Evolutionary conservation across 2,113 vertebrate genomes (phyloP).

Genomic region (Rhombomys opimus): DNA sequence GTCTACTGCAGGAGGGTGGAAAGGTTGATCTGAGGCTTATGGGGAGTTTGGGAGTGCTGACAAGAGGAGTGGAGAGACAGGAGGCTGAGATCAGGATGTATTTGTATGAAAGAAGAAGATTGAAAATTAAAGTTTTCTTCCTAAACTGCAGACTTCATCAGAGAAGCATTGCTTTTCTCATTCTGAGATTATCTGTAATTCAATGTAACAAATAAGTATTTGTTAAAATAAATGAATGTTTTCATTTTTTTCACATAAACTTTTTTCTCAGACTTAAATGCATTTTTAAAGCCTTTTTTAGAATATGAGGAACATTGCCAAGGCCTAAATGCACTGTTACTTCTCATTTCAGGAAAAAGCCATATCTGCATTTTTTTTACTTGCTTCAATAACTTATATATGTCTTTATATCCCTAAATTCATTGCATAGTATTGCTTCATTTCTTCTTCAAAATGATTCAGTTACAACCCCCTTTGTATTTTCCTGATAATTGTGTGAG

Average conservation of each 20-base stretch:
- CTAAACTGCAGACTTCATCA: neutral
- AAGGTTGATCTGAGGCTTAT: neutral
- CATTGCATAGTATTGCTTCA: neutral
- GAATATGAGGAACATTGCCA: conserved; percentile 1
- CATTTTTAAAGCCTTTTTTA: neutral
- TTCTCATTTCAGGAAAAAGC: neutral
- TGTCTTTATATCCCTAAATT: neutral
- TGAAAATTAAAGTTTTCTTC: neutral
- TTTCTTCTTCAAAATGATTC: neutral
- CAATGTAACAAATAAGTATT: neutral
- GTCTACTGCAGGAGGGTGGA: neutral
- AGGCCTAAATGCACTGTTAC: neutral
- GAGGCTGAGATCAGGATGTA: neutral
- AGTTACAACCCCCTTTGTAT: neutral
- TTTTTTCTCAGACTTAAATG: neutral
- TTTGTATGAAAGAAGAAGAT: neutral
- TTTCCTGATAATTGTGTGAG: neutral
- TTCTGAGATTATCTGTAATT: neutral
- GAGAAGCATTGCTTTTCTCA: neutral
- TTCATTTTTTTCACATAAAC: neutral
- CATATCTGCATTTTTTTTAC: neutral
- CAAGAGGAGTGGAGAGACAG: neutral
- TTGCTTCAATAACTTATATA: conserved; percentile 2
- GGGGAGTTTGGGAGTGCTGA: neutral
- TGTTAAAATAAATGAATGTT: neutral